Percentiles rank a stretch among this genome's conserved stretches.
phyloP scores from a whole-genome alignment of 2,113 vertebrate species.

The Penelope pileata region DNA sequence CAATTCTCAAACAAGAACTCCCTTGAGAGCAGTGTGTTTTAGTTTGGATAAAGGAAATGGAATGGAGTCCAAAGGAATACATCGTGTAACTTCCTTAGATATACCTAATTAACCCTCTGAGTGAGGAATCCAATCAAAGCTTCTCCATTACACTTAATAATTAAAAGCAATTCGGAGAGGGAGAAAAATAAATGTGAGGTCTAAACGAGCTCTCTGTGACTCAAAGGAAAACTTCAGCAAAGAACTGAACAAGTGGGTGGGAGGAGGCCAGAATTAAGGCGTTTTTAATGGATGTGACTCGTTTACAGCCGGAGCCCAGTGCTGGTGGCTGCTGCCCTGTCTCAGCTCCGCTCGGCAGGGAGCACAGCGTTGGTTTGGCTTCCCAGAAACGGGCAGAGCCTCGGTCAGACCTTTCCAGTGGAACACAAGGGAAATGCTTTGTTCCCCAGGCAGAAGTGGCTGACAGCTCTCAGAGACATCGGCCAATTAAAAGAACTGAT shows the following conservation, averaged over 20 bases:
- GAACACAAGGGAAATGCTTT: not conserved
- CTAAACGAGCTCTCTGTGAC: not conserved
- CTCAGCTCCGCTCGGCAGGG: rapidly evolving
- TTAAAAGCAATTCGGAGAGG: slow-evolving; percentile 64
- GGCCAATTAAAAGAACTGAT: not conserved
- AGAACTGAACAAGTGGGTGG: not conserved
- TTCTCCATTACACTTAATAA: slow-evolving; percentile 62
- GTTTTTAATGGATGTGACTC: not conserved
- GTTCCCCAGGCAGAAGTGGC: not conserved
- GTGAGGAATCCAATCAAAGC: slow-evolving; percentile 73
- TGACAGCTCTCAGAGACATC: not conserved
- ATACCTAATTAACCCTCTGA: slow-evolving; percentile 77
- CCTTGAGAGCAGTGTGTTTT: slow-evolving; percentile 69
- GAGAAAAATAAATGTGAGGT: not conserved
- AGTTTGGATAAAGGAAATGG: slow-evolving; percentile 55
- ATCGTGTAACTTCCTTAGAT: slow-evolving; percentile 73
- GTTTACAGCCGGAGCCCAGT: not conserved
- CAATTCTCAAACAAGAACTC: slow-evolving; percentile 74
- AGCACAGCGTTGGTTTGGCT: not conserved
- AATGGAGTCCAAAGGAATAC: slow-evolving; percentile 62
- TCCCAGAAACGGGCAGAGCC: not conserved
- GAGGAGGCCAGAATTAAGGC: not conserved
- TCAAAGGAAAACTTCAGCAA: not conserved
- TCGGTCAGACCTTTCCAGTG: not conserved
- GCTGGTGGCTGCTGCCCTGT: too few species aligned